phyloP scores from a whole-genome alignment of 2,113 vertebrate genomes.

The Aptenodytes forsteri region DNA sequence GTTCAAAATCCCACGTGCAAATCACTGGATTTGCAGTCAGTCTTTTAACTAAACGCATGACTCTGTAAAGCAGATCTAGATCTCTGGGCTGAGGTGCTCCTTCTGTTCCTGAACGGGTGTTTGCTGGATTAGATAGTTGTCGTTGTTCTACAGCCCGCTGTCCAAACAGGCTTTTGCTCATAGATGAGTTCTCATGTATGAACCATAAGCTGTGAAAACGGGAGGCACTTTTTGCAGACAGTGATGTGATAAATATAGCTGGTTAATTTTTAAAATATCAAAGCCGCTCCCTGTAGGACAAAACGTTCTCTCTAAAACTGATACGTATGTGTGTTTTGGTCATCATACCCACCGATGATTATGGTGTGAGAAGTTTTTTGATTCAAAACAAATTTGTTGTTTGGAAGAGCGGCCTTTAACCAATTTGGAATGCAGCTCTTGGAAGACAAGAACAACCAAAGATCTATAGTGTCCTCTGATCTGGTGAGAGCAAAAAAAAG shows the following conservation, averaged over 20 bases:
- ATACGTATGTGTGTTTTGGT: accelerated
- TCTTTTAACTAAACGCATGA: background rate
- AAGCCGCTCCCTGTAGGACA: background rate
- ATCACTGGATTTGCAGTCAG: background rate
- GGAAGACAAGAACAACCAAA: background rate
- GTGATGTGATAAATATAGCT: background rate
- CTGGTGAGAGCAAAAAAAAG: background rate
- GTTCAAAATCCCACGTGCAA: background rate
- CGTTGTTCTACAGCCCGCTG: background rate
- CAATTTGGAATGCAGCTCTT: background rate
- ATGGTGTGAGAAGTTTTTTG: background rate
- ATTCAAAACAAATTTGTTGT: background rate
- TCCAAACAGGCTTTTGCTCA: background rate
- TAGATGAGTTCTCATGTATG: background rate
- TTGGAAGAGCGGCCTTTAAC: background rate
- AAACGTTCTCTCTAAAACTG: background rate
- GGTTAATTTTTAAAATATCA: background rate
- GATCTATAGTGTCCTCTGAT: background rate
- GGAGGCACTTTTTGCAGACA: background rate
- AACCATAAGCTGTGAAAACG: background rate
- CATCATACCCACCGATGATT: accelerated
- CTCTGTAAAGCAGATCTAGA: background rate
- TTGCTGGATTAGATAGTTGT: background rate
- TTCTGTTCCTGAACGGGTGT: accelerated
- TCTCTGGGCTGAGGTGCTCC: background rate